phyloP scores from a whole-genome alignment of 2,113 vertebrate genomes.

The Lycocorax pyrrhopterus region DNA sequence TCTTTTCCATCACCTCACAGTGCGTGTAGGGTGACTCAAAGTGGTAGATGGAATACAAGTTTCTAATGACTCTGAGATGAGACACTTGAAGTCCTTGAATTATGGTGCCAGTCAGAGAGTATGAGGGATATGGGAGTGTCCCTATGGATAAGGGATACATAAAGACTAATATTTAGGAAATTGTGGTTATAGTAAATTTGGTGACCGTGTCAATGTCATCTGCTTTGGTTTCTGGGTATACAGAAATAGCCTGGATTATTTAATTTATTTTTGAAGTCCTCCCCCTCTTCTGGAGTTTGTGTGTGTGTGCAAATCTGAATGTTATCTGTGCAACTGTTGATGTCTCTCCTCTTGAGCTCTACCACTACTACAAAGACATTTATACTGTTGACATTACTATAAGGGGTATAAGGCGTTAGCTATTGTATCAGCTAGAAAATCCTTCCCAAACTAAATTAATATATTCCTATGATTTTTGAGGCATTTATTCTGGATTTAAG shows the following conservation, averaged over 20 bases:
- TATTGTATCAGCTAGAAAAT: not conserved
- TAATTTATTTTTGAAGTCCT: not conserved
- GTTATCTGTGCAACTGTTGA: not conserved
- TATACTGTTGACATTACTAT: not conserved
- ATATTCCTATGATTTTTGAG: not conserved
- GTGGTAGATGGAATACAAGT: not conserved
- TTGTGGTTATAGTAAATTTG: not conserved
- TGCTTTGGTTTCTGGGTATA: not conserved
- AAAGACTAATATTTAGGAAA: not conserved
- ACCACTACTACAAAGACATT: not conserved
- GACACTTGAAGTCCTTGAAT: not conserved
- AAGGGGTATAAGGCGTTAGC: not conserved
- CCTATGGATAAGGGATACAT: not conserved
- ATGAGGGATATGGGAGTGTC: not conserved
- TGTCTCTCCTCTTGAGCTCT: not conserved
- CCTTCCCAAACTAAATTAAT: not conserved
- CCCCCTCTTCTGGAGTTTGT: not conserved
- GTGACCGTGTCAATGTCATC: not conserved
- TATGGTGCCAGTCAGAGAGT: not conserved
- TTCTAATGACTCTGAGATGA: not conserved
- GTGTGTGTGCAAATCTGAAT: not conserved
- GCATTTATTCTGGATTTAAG: not conserved
- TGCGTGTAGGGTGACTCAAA: not conserved
- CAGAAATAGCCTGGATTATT: not conserved
- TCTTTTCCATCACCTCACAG: rapidly evolving